These are phyloP conservation scores for Clarias pachynema DNA, from an alignment of 2,797 vertebrate genomes.

Conservation along the genomic window DNA sequence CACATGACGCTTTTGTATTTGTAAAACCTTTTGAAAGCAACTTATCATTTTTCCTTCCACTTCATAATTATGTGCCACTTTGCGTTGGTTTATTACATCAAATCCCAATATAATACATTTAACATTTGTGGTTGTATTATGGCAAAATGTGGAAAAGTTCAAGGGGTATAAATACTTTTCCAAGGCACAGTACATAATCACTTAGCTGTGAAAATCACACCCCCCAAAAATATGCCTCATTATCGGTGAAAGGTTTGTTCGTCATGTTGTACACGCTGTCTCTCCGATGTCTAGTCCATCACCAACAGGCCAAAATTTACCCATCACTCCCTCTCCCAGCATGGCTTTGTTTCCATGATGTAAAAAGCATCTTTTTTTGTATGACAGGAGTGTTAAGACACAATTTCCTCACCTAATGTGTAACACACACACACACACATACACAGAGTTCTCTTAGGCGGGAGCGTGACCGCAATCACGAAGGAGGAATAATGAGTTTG, in stretches of 20 bases:
- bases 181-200: neutral
- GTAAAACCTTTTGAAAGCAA: no score
- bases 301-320: neutral
- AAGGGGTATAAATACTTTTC: no score
- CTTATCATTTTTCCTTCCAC: no score
- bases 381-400: constrained; percentile 9
- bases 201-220: neutral
- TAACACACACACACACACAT: constrained; percentile 23
- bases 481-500: constrained; percentile 72
- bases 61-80: no score
- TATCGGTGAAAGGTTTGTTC: neutral
- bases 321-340: neutral
- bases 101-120: no score
- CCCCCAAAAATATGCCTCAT: neutral
- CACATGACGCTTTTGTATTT: no score
- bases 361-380: constrained; percentile 29
- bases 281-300: neutral
- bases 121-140: no score
- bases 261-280: neutral
- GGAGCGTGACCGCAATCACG: constrained; percentile 69
- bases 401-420: constrained; percentile 11
- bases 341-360: neutral
- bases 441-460: constrained; percentile 55
- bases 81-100: no score
- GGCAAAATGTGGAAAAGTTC: no score